Conservation (phyloP, 2,113 vertebrate genomes). For the Halcyon malimbica region DNA sequence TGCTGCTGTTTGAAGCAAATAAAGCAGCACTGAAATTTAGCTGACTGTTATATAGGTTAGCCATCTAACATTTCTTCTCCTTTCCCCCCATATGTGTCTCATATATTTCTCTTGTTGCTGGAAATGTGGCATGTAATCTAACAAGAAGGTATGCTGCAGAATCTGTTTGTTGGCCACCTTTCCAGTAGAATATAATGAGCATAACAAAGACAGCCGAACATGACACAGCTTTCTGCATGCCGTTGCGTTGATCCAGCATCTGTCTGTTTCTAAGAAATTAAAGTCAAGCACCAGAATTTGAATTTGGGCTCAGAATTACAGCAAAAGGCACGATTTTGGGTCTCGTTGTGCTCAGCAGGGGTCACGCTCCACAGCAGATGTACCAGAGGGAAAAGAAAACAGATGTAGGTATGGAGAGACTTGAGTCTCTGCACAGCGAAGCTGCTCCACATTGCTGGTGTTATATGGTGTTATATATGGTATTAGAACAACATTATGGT, state of each 20-base stretch:
- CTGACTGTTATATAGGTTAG: constrained; percentile 7
- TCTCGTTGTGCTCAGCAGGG: constrained; percentile 45
- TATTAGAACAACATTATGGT: constrained; percentile 25
- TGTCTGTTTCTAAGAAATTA: constrained; percentile 33
- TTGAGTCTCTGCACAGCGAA: background rate
- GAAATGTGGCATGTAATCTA: constrained; percentile 25
- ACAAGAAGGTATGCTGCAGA: constrained; percentile 29
- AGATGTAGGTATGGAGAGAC: constrained; percentile 57
- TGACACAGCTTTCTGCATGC: background rate
- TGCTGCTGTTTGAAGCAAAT: background rate
- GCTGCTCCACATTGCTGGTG: constrained; percentile 9
- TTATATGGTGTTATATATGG: constrained; percentile 29
- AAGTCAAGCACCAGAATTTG: constrained; percentile 49
- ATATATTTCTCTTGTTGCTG: background rate
- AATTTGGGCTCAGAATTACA: constrained; percentile 36
- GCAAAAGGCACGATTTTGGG: constrained; percentile 3
- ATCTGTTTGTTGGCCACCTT: constrained; percentile 30
- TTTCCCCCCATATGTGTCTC: background rate
- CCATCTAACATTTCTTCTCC: background rate
- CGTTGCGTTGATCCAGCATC: background rate
- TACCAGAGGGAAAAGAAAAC: constrained; percentile 57
- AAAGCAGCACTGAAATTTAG: background rate
- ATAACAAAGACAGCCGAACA: constrained; percentile 4
- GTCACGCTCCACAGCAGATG: constrained; percentile 39
- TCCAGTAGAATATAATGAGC: constrained; percentile 6